A percentile compares a stretch with the other conserved stretches of the same genome.
Conservation (phyloP, 2,797 vertebrate species). For the Sardinella longiceps region DNA sequence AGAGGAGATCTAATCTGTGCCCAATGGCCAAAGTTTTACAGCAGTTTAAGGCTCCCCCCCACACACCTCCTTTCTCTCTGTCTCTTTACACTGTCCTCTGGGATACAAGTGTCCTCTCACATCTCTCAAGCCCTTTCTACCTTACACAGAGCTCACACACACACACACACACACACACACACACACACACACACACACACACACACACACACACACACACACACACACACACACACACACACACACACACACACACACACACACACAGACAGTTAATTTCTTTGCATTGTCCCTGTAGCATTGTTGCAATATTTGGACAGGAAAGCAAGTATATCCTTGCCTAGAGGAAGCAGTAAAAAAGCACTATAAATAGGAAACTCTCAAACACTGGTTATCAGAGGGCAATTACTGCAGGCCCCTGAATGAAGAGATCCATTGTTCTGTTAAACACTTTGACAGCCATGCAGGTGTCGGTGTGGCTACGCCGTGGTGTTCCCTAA, state of each 20-base stretch:
- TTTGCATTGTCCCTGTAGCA: neutral
- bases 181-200: no score
- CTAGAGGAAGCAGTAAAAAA: neutral
- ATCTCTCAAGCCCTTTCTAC: neutral
- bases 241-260: no score
- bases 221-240: no score
- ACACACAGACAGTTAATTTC: neutral
- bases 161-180: no score
- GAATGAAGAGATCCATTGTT: constrained; percentile 22
- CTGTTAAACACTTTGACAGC: constrained; percentile 13
- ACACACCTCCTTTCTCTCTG: constrained; percentile 9
- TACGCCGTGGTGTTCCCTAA: neutral
- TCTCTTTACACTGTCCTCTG: neutral
- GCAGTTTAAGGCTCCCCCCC: constrained; percentile 46
- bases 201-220: no score
- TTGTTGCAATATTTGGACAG: neutral
- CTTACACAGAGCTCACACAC: no score
- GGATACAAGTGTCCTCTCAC: neutral
- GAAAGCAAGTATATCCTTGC: neutral
- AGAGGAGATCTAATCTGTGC: constrained; percentile 72
- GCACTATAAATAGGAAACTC: neutral
- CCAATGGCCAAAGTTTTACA: constrained; percentile 65
- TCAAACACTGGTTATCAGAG: neutral
- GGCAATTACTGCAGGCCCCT: constrained; percentile 30
- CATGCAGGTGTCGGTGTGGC: neutral